Evolutionary conservation across 2,113 vertebrate species (phyloP).

Genomic region (Nycticorax nycticorax): DNA sequence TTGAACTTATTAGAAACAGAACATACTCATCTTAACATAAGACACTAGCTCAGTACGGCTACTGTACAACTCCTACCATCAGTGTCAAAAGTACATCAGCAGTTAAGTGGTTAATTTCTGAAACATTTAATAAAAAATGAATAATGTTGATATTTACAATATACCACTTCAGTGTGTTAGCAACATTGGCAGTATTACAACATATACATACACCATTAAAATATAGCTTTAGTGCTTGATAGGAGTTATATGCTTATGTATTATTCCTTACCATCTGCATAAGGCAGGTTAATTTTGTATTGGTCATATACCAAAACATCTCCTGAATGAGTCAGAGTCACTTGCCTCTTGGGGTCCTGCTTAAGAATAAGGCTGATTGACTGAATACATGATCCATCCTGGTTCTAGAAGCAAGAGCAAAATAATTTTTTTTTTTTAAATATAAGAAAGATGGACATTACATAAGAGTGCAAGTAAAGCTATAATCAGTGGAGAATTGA

Average conservation of each 20-base stretch:
- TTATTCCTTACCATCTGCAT: constrained; percentile 86
- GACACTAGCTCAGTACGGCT: background rate
- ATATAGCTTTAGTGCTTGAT: background rate
- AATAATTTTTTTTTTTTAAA: background rate
- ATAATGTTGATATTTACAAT: background rate
- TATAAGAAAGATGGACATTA: background rate
- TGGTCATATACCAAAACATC: constrained; percentile 90
- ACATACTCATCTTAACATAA: background rate
- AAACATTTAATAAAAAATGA: background rate
- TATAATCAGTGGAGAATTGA: background rate
- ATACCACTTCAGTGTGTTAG: background rate
- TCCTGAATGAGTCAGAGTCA: constrained; percentile 89
- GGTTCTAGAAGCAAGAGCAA: constrained; percentile 79
- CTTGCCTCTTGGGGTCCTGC: constrained; percentile 90
- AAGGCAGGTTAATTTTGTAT: constrained; percentile 91
- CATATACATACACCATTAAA: background rate
- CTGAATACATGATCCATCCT: constrained; percentile 92
- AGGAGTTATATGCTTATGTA: background rate
- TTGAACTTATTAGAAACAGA: background rate
- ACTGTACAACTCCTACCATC: background rate
- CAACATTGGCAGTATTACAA: background rate
- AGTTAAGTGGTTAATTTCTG: background rate
- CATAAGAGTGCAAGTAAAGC: background rate
- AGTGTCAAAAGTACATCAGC: background rate
- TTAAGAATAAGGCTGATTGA: constrained; percentile 88